Percentiles rank a stretch among this genome's conserved stretches.
Evolutionary conservation across 2,113 vertebrate genomes (phyloP).

Genomic region (Nanorana parkeri): DNA sequence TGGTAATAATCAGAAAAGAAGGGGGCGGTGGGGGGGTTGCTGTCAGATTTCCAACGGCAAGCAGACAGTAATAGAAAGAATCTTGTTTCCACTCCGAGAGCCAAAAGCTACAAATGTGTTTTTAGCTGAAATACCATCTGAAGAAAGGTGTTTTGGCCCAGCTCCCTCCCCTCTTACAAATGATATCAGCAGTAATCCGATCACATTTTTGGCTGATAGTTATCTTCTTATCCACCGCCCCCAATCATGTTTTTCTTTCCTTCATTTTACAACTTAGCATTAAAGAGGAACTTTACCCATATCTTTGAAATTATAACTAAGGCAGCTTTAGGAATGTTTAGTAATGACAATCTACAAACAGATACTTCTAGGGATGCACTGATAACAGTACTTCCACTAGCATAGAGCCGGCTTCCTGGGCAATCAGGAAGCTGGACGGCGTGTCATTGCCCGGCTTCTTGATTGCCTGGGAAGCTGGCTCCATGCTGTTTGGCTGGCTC

Average conservation of each 20-base stretch:
- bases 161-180: neutral
- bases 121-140: constrained; percentile 59
- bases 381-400: too few relatives aligned
- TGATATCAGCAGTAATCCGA: constrained; percentile 26
- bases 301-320: too few relatives aligned
- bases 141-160: constrained; percentile 30
- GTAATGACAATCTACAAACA: too few relatives aligned
- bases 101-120: constrained; percentile 65
- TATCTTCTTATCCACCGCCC: neutral
- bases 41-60: constrained; percentile 63
- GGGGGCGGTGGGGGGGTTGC: constrained; percentile 49
- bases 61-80: constrained; percentile 66
- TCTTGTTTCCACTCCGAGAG: constrained; percentile 67
- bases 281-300: too few relatives aligned
- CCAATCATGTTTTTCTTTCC: neutral
- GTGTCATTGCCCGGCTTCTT: too few relatives aligned
- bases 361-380: too few relatives aligned
- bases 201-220: constrained; percentile 11
- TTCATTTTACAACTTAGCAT: neutral
- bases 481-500: too few relatives aligned
- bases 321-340: too few relatives aligned
- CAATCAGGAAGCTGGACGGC: too few relatives aligned
- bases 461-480: too few relatives aligned
- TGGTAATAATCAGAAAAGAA: constrained; percentile 69
- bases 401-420: too few relatives aligned